Evolutionary conservation across 2,113 vertebrate genomes (phyloP).

Genomic region (Pelvicachromis taeniatus): DNA sequence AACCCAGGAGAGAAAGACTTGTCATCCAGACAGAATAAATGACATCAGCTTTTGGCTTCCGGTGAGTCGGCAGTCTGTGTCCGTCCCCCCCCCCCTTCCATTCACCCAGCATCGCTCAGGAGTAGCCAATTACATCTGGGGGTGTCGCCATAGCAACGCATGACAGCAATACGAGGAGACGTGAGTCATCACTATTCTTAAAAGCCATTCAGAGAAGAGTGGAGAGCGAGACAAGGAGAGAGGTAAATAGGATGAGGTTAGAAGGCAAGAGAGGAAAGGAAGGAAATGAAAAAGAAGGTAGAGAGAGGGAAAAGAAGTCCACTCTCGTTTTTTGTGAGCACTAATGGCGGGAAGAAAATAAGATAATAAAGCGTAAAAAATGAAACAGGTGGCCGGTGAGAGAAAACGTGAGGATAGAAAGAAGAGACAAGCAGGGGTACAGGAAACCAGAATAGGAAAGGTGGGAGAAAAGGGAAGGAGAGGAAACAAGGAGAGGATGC

Average conservation of each 20-base stretch:
- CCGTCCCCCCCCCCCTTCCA: not conserved
- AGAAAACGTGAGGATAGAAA: not conserved
- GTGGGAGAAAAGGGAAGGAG: not conserved
- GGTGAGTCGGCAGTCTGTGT: constrained; percentile 31
- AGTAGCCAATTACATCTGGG: constrained; percentile 62
- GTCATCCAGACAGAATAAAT: constrained; percentile 26
- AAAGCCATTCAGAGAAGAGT: constrained; percentile 6
- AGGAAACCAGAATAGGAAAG: not conserved
- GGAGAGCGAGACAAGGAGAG: not conserved
- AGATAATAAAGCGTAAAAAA: not conserved
- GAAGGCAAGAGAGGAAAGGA: not conserved
- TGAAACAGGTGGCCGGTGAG: not conserved
- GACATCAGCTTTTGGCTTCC: constrained; percentile 61
- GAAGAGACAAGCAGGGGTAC: not conserved
- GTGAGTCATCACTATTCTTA: constrained; percentile 68
- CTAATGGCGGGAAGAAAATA: not conserved
- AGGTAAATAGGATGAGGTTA: not conserved
- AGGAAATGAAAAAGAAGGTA: not conserved
- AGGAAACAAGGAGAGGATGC: not conserved
- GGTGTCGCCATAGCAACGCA: constrained; percentile 64
- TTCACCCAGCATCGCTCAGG: constrained; percentile 18
- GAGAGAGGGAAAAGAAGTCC: not conserved
- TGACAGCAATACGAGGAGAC: constrained; percentile 43
- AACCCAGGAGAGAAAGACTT: not conserved
- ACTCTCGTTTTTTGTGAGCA: not conserved